Conservation (phyloP, 2,797 vertebrate genomes). For the Anguilla megastoma region DNA sequence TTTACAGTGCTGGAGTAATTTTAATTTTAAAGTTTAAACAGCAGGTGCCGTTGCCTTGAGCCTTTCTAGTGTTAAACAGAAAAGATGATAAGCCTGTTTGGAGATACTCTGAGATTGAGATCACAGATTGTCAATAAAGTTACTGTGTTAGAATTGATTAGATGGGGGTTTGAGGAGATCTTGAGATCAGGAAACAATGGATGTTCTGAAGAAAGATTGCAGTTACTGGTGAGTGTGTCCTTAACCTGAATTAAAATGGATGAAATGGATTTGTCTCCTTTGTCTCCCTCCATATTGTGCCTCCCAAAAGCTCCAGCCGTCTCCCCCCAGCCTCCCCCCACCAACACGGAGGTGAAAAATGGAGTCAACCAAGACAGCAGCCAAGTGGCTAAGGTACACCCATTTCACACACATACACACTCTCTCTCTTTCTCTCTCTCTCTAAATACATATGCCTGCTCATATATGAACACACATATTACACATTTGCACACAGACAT, state of each 20-base stretch:
- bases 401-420: not conserved
- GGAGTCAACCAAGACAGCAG: slow-evolving; percentile 65
- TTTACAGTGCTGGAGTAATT: too few relatives aligned
- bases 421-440: not conserved
- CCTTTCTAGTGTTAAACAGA: too few relatives aligned
- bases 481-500: not conserved
- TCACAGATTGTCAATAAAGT: not conserved
- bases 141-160: not conserved
- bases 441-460: not conserved
- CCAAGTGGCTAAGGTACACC: slow-evolving; percentile 72
- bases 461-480: slow-evolving; percentile 13
- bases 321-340: slow-evolving; percentile 64
- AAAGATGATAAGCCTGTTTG: too few relatives aligned
- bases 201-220: too few relatives aligned
- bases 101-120: not conserved
- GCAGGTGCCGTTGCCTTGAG: too few relatives aligned
- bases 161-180: not conserved
- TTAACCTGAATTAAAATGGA: not conserved
- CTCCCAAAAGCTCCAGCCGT: slow-evolving; percentile 54
- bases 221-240: too few relatives aligned
- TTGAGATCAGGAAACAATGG: not conserved
- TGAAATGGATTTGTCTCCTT: not conserved
- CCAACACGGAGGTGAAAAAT: slow-evolving; percentile 67
- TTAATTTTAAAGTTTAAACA: too few relatives aligned
- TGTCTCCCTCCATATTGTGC: not conserved